Evolutionary conservation across 1,140 invertebrate species (phyloP), one percentile per base, ranked within the genome.

Genomic region (Diorhabda sublineata): DNA sequence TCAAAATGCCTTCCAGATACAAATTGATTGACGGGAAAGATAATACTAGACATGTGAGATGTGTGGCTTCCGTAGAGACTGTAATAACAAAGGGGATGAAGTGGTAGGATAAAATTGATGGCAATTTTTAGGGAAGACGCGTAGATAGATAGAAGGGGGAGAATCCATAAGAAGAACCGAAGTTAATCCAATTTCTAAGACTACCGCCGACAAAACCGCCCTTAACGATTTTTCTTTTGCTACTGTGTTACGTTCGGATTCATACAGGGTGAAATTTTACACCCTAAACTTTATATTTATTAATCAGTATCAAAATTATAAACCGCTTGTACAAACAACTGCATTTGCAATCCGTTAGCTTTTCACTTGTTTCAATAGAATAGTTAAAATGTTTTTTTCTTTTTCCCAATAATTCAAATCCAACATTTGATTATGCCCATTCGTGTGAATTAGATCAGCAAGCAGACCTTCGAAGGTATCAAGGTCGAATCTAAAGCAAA

Each of bases 181-280:
- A 61, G 59, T 61, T 61, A 61, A 61, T 61, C 59, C 59, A 61
- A 61, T 41, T 43, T 9, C 59, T 61, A 61, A 61, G 59, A 41
- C 59, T 11, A 41, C 59, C 2, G 59, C 59, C 59, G 59, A 61
- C 59, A 61, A 61, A 61, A 61, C 6, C 11, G 60, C 7, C 4
- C 59, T 52, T 52, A 52, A 52, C 47, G 47, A 52, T 52, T 52
- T 52, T 52, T 52, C 47, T 52, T 52, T 52, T n/a, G 47, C 47
- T 52, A 52, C 47, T 52, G 47, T 52, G n/a, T 52, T 52, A 52
- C 47, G 47, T 52, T 52, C 6, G 4, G 47, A 6, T 52, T 52
- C n/a, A 52, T 52, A 52, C 47, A 52, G 47, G 64, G 42, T 61
- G 60, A 67, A 26, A 26, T 26, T 26, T 26, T 26, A 26, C 26